phyloP scores from a whole-genome alignment of 2,113 vertebrate species.

The Oncorhynchus gorbuscha region DNA sequence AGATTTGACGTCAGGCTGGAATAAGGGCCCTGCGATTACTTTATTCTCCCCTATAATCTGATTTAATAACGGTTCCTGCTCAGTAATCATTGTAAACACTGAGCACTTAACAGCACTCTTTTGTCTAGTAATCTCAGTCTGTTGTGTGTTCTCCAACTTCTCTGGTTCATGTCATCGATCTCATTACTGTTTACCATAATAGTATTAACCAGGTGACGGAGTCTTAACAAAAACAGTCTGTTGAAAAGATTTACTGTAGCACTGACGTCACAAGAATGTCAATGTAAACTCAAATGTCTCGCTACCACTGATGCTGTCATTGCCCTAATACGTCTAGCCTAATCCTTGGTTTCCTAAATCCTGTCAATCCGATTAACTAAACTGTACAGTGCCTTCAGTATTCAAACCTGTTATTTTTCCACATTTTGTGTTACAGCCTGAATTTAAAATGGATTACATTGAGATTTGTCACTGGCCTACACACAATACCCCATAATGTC shows the following conservation, averaged over 20 bases:
- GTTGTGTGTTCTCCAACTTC: not conserved
- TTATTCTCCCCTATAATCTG: not conserved
- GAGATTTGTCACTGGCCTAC: no score
- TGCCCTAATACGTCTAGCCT: not conserved
- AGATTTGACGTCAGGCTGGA: slow-evolving; percentile 19
- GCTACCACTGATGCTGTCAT: no score
- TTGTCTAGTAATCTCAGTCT: not conserved
- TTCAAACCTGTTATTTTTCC: no score
- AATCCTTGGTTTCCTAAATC: not conserved
- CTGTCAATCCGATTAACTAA: not conserved
- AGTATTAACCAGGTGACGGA: not conserved
- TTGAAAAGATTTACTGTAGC: not conserved
- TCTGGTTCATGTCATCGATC: no score
- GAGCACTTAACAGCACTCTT: not conserved
- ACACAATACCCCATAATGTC: no score
- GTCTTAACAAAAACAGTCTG: not conserved
- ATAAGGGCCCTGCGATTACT: slow-evolving; percentile 12
- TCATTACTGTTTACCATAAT: not conserved
- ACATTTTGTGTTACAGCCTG: no score
- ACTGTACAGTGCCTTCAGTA: not conserved
- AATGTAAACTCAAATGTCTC: no score
- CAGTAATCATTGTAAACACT: not conserved
- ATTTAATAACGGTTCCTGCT: not conserved
- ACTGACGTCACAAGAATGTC: no score
- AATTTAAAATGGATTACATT: no score